Evolutionary conservation across 2,113 vertebrate genomes (phyloP), one percentile per base, ranked within the genome.

Genomic region (Rhinolophus ferrumequinum): DNA sequence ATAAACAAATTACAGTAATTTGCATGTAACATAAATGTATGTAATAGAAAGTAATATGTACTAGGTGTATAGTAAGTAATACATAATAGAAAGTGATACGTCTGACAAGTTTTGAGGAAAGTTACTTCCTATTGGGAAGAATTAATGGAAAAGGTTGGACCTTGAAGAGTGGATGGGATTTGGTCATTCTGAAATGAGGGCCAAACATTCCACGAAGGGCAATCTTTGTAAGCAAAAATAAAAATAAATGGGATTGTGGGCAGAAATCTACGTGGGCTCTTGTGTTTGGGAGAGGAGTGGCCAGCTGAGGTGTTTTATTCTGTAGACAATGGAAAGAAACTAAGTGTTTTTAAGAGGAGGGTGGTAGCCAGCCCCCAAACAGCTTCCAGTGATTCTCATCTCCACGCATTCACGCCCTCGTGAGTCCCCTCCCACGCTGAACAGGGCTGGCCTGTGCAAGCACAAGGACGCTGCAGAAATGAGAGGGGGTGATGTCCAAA

Each of bases 351-450:
- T 54, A 62, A 62, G 54, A 5, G 7, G 62, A 41, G 6, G 7
- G 22, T 28, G 50, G 38, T 33, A 35, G 41, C 64, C 18, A 35
- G 38, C 52, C 6, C 69, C 38, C 26, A 60, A 35, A 8, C 16
- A 19, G 52, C 33, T 60, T 30, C 56, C 7, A 12, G 8, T 2
- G 24, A 50, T 8, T 19, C 41, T 72, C 54, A 6, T 11, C 12
- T 30, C 44, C 3, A 0, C 11, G 41, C 16, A 35, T 1, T 60
- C 9, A 18, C 0, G 2, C 3, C 33, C 52, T 14, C 26, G 21
- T n/a, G 30, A 35, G 30, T 26, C 41, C 70, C 33, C 33, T 3
- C 33, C 7, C 26, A 82, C 30, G 30, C 2, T 0, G 60, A 60
- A 35, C 5, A 60, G 38, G 50, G 41, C 33, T 58, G n/a, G 33